Evolutionary conservation across 1,140 invertebrate genomes (phyloP).

Genomic region (Protaetia brevitarsis): DNA sequence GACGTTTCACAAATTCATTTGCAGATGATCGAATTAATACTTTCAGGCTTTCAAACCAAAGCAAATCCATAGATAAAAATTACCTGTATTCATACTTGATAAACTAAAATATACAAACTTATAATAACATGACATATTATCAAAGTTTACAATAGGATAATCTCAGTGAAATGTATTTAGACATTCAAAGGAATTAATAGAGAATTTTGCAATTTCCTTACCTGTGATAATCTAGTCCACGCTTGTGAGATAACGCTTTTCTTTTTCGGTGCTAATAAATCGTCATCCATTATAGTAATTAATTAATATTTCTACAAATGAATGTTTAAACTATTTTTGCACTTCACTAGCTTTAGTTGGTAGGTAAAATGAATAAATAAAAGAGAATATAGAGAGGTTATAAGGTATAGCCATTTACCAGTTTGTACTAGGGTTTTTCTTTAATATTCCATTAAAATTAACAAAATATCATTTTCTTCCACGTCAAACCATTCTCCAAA

Average conservation of each 20-base stretch:
- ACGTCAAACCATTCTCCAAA: conserved; percentile 30
- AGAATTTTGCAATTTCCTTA: too few species aligned
- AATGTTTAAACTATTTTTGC: not conserved
- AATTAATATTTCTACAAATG: not conserved
- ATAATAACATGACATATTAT: too few species aligned
- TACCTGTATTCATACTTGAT: too few species aligned
- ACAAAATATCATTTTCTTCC: conserved; percentile 32
- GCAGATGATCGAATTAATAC: too few species aligned
- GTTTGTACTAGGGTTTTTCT: not conserved
- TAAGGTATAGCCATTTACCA: not conserved
- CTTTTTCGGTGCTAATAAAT: conserved; percentile 49
- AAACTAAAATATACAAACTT: too few species aligned
- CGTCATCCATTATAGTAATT: conserved; percentile 55
- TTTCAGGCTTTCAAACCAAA: too few species aligned
- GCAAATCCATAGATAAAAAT: too few species aligned
- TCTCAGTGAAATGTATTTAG: too few species aligned
- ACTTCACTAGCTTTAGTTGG: not conserved
- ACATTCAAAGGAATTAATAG: too few species aligned
- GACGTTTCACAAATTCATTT: too few species aligned
- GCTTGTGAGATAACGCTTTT: conserved; percentile 56
- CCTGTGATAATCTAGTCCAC: conserved; percentile 58
- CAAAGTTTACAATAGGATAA: too few species aligned
- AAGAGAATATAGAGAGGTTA: not conserved
- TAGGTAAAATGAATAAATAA: not conserved
- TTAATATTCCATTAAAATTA: conserved; percentile 16